Base-by-base conservation (phyloP, 2,797 vertebrate genomes). In the Glyptemys insculpta region DNA sequence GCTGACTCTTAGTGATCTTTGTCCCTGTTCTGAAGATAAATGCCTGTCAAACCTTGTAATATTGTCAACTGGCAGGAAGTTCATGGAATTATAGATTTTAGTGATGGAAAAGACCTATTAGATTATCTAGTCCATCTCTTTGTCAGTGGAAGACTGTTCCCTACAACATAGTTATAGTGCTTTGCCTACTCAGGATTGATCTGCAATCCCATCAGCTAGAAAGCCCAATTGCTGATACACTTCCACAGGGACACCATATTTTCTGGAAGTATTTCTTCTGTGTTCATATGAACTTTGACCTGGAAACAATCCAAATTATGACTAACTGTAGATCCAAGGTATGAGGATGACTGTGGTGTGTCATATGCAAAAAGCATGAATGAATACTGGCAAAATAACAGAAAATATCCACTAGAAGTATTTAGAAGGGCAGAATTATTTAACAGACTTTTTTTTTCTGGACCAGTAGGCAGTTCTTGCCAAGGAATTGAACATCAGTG, bases 51-150 rank as follows among this genome's bases (percentile, higher is more conserved):
- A 97, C 92, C 95, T 96, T 96, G 87, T 95, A 94, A 95, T 87
- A 95, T 95, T 97, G 97, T 98, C 97, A 98, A 93, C 97, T 97
- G 92, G 87, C 92, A 97, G 97, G 96, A 97, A 94, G 95, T 96
- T 97, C 97, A 97, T 86, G 79, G 94, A 92, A 89, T 93, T 85
- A 87, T 52, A 96, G 91, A 79, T 54, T 65, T 95, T 90, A 87
- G 85, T 93, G 91, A 93, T 88, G 92, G 94, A 92, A 91, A 94
- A 95, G 94, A 95, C 93, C 88, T 89, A 57, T 94, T 96, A 94
- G 94, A 92, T 96, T 93, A 93, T 87, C 54, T 56, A 59, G 50
- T 79, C 94, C 81, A 47, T 85, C 84, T 86, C 89, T 91, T 59
- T 91, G 85, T 83, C 91, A 89, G 41, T 50, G 44, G 27, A 81